Conservation (phyloP, 2,797 vertebrate species). For the Cyclura pinguis region DNA sequence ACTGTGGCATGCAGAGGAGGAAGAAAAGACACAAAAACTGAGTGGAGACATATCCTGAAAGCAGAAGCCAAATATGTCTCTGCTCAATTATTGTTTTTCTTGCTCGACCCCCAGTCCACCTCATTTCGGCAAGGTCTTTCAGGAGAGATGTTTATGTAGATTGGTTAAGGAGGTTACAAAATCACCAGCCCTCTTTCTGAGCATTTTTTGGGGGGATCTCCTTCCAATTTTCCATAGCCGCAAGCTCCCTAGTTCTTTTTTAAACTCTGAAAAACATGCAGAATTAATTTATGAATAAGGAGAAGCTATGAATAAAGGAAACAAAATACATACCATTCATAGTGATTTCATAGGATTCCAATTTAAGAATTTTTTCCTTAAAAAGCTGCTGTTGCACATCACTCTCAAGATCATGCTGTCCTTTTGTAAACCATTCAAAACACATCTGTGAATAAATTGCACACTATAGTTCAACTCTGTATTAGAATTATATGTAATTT, state of each 20-base stretch:
- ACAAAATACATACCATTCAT: slow-evolving; percentile 90
- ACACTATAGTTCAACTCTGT: not conserved
- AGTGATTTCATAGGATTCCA: slow-evolving; percentile 98
- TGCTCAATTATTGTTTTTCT: not conserved
- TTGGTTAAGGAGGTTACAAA: not conserved
- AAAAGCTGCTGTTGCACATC: slow-evolving; percentile 99
- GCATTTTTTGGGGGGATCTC: not conserved
- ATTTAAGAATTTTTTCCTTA: slow-evolving; percentile 98
- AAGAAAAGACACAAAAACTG: not conserved
- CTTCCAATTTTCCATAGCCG: not conserved
- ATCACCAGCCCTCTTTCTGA: not conserved
- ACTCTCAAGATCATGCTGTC: slow-evolving; percentile 97
- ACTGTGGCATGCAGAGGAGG: not conserved
- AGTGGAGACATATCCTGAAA: not conserved
- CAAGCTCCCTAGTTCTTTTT: not conserved
- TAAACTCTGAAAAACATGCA: not conserved
- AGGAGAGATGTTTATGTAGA: not conserved
- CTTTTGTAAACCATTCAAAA: slow-evolving; percentile 99
- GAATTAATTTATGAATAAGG: not conserved
- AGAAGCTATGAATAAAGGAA: slow-evolving; percentile 5
- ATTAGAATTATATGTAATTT: not conserved
- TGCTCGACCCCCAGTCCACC: not conserved
- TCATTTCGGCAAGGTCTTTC: not conserved
- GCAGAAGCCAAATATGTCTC: not conserved
- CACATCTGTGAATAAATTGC: slow-evolving; percentile 87